Percentiles rank a stretch among this genome's conserved stretches.
Conservation (phyloP, 1,140 invertebrate genomes). For the Drosophila subobscura region DNA sequence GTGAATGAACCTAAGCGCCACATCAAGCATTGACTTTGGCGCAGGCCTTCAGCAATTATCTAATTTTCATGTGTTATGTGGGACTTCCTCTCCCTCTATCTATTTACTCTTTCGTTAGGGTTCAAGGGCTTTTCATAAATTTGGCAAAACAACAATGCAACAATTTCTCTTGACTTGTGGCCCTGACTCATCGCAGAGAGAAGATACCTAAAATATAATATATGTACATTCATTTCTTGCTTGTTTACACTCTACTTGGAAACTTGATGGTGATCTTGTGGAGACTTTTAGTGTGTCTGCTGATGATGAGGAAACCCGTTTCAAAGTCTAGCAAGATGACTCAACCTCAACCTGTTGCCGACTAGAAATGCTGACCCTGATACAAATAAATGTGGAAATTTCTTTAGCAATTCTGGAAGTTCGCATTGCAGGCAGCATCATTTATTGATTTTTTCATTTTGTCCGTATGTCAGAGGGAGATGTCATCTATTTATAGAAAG, state of each 20-base stretch:
- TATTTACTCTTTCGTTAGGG: slow-evolving; percentile 9
- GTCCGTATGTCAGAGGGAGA: not conserved
- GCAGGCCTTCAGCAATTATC: slow-evolving; percentile 36
- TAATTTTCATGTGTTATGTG: slow-evolving; percentile 19
- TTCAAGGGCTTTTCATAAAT: slow-evolving; percentile 37
- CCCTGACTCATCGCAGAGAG: slow-evolving; percentile 35
- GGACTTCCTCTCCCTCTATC: not conserved
- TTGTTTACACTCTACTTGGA: slow-evolving; percentile 52
- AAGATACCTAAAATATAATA: slow-evolving; percentile 7
- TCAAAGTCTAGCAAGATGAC: slow-evolving; percentile 18
- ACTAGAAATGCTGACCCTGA: slow-evolving; percentile 29
- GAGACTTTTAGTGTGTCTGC: slow-evolving; percentile 10
- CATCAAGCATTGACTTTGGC: slow-evolving; percentile 1
- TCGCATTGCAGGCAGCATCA: slow-evolving; percentile 2
- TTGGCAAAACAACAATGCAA: slow-evolving; percentile 1
- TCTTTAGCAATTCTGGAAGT: slow-evolving; percentile 1
- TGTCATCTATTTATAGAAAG: slow-evolving; percentile 17
- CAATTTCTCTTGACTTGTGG: slow-evolving; percentile 38
- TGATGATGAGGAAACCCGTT: slow-evolving; percentile 49
- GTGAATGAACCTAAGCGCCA: slow-evolving; percentile 42
- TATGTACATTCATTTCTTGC: slow-evolving; percentile 15
- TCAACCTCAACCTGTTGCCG: slow-evolving; percentile 32
- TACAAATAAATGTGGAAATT: slow-evolving; percentile 20
- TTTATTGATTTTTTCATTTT: slow-evolving; percentile 21
- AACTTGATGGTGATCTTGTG: slow-evolving; percentile 34